Percentiles rank a stretch among this genome's conserved stretches.
Evolutionary conservation across 2,797 vertebrate genomes (phyloP).

Genomic region (Sebastes umbrosus): DNA sequence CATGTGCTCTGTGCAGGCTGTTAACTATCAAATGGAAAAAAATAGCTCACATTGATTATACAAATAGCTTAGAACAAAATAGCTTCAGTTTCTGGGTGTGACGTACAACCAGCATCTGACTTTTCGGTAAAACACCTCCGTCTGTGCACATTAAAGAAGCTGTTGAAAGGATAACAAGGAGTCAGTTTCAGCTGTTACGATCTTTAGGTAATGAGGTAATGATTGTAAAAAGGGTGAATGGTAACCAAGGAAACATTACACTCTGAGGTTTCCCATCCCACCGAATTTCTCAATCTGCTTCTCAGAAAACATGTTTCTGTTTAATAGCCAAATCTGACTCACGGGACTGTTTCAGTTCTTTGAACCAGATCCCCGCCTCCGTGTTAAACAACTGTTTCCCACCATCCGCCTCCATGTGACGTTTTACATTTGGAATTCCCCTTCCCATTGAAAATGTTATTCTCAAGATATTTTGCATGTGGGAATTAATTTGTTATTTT

Average conservation of each 20-base stretch:
- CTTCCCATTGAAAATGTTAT: neutral
- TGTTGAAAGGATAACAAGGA: slow-evolving; percentile 3
- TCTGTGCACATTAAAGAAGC: neutral
- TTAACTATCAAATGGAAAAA: slow-evolving; percentile 5
- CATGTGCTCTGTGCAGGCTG: slow-evolving; percentile 27
- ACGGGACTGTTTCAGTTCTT: slow-evolving; percentile 43
- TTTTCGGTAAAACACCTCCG: neutral
- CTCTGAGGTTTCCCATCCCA: slow-evolving; percentile 34
- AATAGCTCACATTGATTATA: slow-evolving; percentile 10
- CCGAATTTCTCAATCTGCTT: slow-evolving; percentile 24
- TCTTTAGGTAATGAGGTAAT: slow-evolving; percentile 5
- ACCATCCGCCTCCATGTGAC: slow-evolving; percentile 41
- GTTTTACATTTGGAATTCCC: slow-evolving; percentile 44
- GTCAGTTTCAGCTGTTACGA: neutral
- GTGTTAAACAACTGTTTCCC: slow-evolving; percentile 58
- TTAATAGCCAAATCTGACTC: slow-evolving; percentile 56
- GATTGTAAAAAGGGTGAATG: neutral
- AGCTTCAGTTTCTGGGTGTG: slow-evolving; percentile 5
- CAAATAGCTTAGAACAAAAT: slow-evolving; percentile 6
- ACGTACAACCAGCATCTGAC: slow-evolving; percentile 2
- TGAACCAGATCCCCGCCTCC: slow-evolving; percentile 36
- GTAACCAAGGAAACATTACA: neutral
- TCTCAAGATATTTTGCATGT: slow-evolving; percentile 21
- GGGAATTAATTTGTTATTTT: slow-evolving; percentile 21
- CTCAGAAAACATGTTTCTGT: slow-evolving; percentile 53